These are phyloP conservation scores for Coelinius sp. DNA, from an alignment of 2,888 invertebrate genomes.

Conservation along the genomic window DNA sequence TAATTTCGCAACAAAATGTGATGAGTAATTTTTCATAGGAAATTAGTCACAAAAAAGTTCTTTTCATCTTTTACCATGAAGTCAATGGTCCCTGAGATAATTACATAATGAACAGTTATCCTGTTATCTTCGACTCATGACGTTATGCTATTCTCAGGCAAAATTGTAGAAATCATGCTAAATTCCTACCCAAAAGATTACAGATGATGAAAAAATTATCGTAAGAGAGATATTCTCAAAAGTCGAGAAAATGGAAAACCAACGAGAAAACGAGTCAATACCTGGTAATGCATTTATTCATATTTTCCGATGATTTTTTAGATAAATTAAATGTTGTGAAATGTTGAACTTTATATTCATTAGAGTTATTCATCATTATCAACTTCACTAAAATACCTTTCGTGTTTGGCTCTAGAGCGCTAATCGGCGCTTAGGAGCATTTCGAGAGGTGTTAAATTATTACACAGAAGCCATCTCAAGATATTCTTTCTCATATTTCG, in stretches of 20 bases:
- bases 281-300: neutral
- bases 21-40: too few species aligned
- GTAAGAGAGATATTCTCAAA: too few species aligned
- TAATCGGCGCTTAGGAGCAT: conserved; percentile 48
- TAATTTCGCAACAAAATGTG: too few species aligned
- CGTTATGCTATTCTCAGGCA: too few species aligned
- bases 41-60: too few species aligned
- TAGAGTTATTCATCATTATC: neutral
- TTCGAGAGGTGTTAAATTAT: conserved; percentile 56
- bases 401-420: conserved; percentile 40
- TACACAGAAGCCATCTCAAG: conserved; percentile 31
- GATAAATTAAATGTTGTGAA: conserved; percentile 20
- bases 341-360: conserved; percentile 34
- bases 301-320: neutral
- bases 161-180: too few species aligned
- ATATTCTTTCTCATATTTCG: conserved; percentile 8
- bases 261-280: neutral
- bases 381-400: conserved; percentile 24
- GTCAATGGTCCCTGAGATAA: too few species aligned
- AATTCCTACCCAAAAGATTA: too few species aligned
- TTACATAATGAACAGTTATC: too few species aligned
- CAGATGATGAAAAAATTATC: too few species aligned
- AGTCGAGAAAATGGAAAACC: neutral
- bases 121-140: too few species aligned
- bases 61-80: too few species aligned